Evolutionary conservation across 2,113 vertebrate species (phyloP).

Genomic region (Boleophthalmus pectinirostris): DNA sequence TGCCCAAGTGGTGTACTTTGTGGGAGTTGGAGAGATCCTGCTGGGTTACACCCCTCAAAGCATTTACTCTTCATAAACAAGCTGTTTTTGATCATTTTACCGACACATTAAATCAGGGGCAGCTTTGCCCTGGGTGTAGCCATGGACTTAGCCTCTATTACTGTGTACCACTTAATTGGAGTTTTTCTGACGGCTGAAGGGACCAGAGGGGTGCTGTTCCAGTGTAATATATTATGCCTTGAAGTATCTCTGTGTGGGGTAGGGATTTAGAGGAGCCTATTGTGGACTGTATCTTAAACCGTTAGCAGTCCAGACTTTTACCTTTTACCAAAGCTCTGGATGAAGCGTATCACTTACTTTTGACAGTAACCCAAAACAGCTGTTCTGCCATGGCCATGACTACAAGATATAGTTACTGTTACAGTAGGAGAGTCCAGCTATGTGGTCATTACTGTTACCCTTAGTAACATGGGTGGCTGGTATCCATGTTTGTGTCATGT

Average conservation of each 20-base stretch:
- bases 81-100: conserved; percentile 27
- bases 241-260: conserved; percentile 22
- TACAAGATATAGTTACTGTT: background rate
- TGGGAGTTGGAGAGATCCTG: conserved; percentile 81
- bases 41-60: conserved; percentile 75
- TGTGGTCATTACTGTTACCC: background rate
- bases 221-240: conserved; percentile 33
- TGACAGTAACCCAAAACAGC: conserved; percentile 24
- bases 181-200: conserved; percentile 39
- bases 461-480: background rate
- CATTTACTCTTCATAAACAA: conserved; percentile 69
- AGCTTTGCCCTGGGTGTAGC: conserved; percentile 39
- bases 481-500: background rate
- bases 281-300: background rate
- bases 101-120: conserved; percentile 43
- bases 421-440: conserved; percentile 1
- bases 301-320: background rate
- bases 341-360: conserved; percentile 18
- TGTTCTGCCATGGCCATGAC: background rate
- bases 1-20: conserved; percentile 82
- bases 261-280: conserved; percentile 26
- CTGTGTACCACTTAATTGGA: conserved; percentile 49
- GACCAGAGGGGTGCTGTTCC: conserved; percentile 40
- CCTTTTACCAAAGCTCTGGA: background rate
- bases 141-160: conserved; percentile 37